Base-by-base conservation (phyloP, 1,140 invertebrate genomes). In the Cotesia typhae region DNA sequence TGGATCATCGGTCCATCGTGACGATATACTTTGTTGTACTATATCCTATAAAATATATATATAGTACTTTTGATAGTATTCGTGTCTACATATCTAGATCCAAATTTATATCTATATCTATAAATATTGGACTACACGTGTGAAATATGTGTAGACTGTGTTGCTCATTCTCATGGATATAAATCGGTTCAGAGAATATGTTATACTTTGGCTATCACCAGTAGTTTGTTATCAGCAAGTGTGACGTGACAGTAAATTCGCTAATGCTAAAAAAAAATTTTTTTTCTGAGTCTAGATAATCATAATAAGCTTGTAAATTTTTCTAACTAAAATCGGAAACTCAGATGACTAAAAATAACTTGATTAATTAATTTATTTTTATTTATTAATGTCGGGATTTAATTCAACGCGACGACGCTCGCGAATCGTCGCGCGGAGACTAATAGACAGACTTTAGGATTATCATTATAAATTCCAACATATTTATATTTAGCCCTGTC, bases 401-500 rank as follows among this genome's bases (percentile, higher is more conserved):
- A 35, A 60, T 69, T 17, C n/a, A 60, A n/a, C 4, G n/a, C 7
- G 59, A 7, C 59, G 41, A 47, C 41, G 17, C 17, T 59, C 2
- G 17, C 20, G 57, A 17, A 59, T 20, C 36, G 63, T 52, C 10
- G 12, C 47, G 52, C 71, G 12, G 36, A 47, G 55, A 37, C 17
- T 41, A 47, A 47, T 47, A 47, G 41, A 47, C 41, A 28, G 67
- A 60, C 52, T 60, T 17, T 38, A 1, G 14, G 17, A 55, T 63
- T 60, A 28, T 28, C 28, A 28, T 28, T 28, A 41, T 70, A 74
- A 37, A 74, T 51, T 59, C 65, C 28, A 12, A 35, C 37, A 41
- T 37, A 61, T 67, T 69, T 77, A 77, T 79, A 78, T 79, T 78
- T 78, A 80, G 78, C 52, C 64, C 74, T 80, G 76, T 81, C 77